Evolutionary conservation across 2,113 vertebrate genomes (phyloP), one percentile per base, ranked within the genome.

Genomic region (Colistium nudipinnis): DNA sequence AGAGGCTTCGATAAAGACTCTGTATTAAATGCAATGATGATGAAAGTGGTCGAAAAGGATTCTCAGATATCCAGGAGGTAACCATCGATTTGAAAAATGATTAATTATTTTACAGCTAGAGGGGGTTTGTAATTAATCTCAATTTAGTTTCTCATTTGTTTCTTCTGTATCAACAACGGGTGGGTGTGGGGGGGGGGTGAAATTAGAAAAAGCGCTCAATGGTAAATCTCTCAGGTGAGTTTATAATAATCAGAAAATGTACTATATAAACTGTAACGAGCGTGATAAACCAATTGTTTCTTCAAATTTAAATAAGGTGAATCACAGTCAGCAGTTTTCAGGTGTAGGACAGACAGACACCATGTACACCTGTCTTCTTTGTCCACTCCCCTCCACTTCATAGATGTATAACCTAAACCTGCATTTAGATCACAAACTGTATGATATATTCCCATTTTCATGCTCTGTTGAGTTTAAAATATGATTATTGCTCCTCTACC

Each of bases 391-490:
- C 35, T 20, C 5, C 8, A 14, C 19, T 38, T 30, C 4, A n/a
- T n/a, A 52, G 20, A n/a, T 7, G 17, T 62, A 16, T 43, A 31
- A 31, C 36, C 41, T 13, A 54, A 45, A 44, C 19, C 49, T 54
- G 17, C 28, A 65, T 65, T 66, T 31, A n/a, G 13, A 30, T 43
- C 36, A 39, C 12, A 53, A 17, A 38, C 35, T 22, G 7, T 28
- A 41, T 41, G 9, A 25, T 7, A 20, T 17, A 17, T 17, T 8
- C 9, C 62, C 6, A 52, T 28, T 64, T 41, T 11, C 17, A 49
- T 24, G 43, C 3, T 30, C 45, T 30, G 19, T 41, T 35, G 9
- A 36, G n/a, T 30, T 62, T 28, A 36, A 53, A n/a, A 78, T 62
- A 43, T 28, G 54, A 4, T 16, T 47, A 17, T 6, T 17, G 22